These are phyloP conservation scores for Clanis bilineata DNA, from an alignment of 2,888 invertebrate genomes.

Conservation along the genomic window DNA sequence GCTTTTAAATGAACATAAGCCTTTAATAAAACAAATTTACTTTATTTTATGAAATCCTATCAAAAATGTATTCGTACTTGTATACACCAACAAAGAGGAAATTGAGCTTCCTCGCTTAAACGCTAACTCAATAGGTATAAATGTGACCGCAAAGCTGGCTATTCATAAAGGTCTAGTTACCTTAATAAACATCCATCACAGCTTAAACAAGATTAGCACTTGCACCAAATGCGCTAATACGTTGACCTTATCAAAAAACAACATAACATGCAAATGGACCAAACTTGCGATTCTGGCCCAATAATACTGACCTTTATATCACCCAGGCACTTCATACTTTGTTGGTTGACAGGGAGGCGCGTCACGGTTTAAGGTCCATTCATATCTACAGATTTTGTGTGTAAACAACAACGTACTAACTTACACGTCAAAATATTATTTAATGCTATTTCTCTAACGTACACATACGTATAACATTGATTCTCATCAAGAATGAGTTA, in stretches of 20 bases:
- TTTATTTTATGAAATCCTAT: too few species aligned
- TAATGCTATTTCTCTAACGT: too few species aligned
- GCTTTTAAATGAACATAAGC: neutral
- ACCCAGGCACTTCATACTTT: slow-evolving; percentile 3
- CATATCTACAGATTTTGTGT: too few species aligned
- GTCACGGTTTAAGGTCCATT: too few species aligned
- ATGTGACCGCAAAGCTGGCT: neutral
- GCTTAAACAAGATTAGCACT: neutral
- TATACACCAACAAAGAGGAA: neutral
- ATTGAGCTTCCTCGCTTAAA: neutral
- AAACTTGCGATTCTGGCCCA: slow-evolving; percentile 11
- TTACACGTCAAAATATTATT: too few species aligned
- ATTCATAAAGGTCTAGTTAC: neutral
- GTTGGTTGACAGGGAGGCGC: slow-evolving; percentile 2
- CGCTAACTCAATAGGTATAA: neutral
- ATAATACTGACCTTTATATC: slow-evolving; percentile 16
- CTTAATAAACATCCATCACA: neutral
- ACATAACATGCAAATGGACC: slow-evolving; percentile 13
- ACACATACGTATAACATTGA: too few species aligned
- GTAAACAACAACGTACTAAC: too few species aligned
- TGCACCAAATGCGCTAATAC: neutral
- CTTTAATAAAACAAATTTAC: neutral
- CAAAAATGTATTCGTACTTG: neutral
- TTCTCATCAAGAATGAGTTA: too few species aligned
- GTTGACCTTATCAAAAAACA: slow-evolving; percentile 14